Evolutionary conservation across 2,797 vertebrate genomes (phyloP).

Genomic region (Aphelocoma californica): DNA sequence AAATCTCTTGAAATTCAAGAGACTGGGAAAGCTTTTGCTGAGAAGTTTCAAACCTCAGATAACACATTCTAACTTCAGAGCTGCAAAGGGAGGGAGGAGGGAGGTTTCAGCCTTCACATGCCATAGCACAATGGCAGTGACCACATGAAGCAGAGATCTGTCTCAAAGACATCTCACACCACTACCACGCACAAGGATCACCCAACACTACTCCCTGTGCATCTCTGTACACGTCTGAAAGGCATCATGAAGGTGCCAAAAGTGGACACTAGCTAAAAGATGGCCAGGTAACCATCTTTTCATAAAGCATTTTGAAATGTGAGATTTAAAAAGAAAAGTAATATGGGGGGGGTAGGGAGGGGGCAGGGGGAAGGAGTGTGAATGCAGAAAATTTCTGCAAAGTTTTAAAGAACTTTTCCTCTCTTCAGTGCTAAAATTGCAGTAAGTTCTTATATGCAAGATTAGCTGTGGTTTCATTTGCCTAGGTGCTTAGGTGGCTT

Average conservation of each 20-base stretch:
- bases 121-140: background rate
- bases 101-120: background rate
- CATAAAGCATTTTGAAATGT: background rate
- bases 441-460: background rate
- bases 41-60: background rate
- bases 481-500: background rate
- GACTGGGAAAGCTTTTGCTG: background rate
- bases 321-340: background rate
- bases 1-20: background rate
- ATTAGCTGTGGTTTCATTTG: background rate
- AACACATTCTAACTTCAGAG: background rate
- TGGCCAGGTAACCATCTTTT: background rate
- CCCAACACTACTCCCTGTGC: background rate
- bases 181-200: background rate
- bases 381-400: background rate
- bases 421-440: background rate
- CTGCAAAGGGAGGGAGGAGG: background rate
- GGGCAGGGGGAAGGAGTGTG: background rate
- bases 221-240: background rate
- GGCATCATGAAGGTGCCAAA: background rate
- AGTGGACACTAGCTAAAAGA: background rate
- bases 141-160: background rate
- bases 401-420: background rate
- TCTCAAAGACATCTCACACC: background rate
- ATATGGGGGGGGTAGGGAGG: too few species aligned